Percentiles rank a stretch among this genome's conserved stretches.
phyloP scores from a whole-genome alignment of 2,113 vertebrate genomes.

The Indicator indicator region DNA sequence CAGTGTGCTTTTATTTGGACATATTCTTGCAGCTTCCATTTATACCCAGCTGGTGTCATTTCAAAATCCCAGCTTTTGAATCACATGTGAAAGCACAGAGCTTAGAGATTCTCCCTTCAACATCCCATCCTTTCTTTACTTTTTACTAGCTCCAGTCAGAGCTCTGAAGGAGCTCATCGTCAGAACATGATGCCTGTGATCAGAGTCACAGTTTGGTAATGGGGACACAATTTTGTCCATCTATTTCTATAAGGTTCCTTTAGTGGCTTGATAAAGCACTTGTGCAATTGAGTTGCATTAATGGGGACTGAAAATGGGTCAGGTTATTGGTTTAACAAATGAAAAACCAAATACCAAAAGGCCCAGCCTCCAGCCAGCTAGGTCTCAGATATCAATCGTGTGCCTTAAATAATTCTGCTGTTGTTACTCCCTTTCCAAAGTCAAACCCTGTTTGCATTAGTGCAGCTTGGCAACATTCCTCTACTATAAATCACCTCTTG shows the following conservation, averaged over 20 bases:
- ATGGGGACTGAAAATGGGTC: not conserved
- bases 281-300: not conserved
- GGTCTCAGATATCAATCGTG: not conserved
- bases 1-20: not conserved
- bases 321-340: conserved; percentile 11
- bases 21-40: not conserved
- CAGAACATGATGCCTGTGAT: not conserved
- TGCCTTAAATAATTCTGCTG: conserved; percentile 15
- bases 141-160: not conserved
- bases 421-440: not conserved
- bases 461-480: not conserved
- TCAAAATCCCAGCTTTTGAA: not conserved
- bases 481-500: not conserved
- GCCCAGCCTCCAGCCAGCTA: not conserved
- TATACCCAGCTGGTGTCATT: not conserved
- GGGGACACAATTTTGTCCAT: not conserved
- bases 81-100: not conserved
- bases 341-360: conserved; percentile 5
- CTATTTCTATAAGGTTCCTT: not conserved
- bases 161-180: not conserved
- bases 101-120: not conserved
- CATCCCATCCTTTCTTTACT: not conserved
- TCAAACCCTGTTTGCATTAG: not conserved
- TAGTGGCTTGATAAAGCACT: not conserved
- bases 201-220: not conserved